Base-by-base conservation (phyloP, 2,797 vertebrate genomes). In the Peromyscus nudipes region DNA sequence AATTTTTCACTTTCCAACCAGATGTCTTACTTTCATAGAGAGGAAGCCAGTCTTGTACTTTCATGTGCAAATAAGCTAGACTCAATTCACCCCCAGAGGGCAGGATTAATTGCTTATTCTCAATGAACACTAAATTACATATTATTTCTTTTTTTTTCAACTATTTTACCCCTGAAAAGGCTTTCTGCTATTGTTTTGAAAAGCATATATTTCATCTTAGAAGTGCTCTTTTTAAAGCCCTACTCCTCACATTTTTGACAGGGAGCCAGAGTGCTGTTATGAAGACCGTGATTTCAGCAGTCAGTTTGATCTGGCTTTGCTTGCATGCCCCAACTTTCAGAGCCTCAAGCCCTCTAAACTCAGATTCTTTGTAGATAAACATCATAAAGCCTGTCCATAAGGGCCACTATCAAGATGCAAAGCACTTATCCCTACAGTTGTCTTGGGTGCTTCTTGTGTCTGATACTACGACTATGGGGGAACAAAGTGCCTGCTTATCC, bases 1-100 rank as follows among this genome's bases (percentile, higher is more conserved):
- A 87, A 96, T 76, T 96, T 96, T 96, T 97, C 88, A 91, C 94
- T 97, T 97, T 94, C 81, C 92, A 97, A 96, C 94, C 98, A 98
- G 97, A 97, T 97, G 97, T 97, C 73, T 94, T 84, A 94, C 64
- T 92, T 96, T 81, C 65, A 94, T 27, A 95, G 85, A 96, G 93
- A 97, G 89, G 90, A 96, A 97, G 87, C 67, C 91, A 92, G 92
- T 92, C 92, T 95, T 95, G 55, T 87, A 91, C 96, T 96, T 97
- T 97, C 94, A 96, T 95, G 96, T 98, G 95, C 95, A 97, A 97
- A 97, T 96, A 92, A 96, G 80, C 71, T 55, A 91, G 86, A 95
- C 49, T 60, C 93, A 94, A 95, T 85, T 96, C 67, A 94, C 65
- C 82, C 79, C 92, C 67, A 73, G 55, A 96, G 83, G 95, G 86